Evolutionary conservation across 1,140 invertebrate species (phyloP).

Genomic region (Nasonia giraulti): DNA sequence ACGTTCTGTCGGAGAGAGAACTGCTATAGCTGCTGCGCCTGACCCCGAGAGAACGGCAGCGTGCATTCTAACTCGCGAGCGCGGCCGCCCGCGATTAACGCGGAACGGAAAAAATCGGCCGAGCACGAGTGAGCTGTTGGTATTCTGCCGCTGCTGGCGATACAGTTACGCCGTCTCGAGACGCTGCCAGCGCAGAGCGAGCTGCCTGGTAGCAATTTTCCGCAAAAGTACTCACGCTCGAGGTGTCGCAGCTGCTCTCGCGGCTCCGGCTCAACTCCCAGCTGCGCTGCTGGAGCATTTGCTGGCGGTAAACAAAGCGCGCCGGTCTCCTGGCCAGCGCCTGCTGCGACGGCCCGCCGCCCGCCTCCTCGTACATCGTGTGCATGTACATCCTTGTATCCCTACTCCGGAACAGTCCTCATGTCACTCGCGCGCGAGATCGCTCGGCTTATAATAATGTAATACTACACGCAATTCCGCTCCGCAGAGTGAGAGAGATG

Average conservation of each 20-base stretch:
- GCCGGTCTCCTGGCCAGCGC: not conserved
- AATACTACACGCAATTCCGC: not conserved
- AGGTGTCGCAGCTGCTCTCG: constrained; percentile 27
- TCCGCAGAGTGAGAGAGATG: not conserved
- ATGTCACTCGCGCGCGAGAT: no score
- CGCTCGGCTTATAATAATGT: no score
- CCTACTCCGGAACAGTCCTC: not conserved
- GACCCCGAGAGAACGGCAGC: not conserved
- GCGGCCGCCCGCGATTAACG: no score
- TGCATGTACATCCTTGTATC: not conserved
- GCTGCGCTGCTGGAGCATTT: constrained; percentile 15
- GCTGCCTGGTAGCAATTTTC: not conserved
- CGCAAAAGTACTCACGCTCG: constrained; percentile 24
- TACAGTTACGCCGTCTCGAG: no score
- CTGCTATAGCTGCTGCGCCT: no score
- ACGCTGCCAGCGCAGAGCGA: no score
- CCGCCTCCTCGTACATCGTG: constrained; percentile 44
- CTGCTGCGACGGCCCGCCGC: not conserved
- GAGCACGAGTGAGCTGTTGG: no score
- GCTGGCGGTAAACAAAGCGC: constrained; percentile 33
- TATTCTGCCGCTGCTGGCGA: no score
- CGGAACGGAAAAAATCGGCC: no score
- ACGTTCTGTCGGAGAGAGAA: constrained; percentile 9
- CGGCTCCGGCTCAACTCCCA: constrained; percentile 49
- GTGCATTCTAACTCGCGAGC: no score